phyloP scores from a whole-genome alignment of 2,888 invertebrate species.

The Periphyllus acericola region DNA sequence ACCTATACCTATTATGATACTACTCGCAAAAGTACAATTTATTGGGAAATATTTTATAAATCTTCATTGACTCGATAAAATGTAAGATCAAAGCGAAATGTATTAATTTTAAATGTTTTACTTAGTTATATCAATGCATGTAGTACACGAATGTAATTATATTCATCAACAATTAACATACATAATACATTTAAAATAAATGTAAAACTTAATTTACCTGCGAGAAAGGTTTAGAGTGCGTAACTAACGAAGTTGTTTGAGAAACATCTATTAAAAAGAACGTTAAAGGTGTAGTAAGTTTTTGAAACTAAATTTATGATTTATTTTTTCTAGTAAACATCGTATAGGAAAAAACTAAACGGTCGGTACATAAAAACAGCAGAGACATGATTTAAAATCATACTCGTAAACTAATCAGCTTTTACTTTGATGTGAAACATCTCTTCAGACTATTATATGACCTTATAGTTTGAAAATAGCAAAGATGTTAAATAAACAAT shows the following conservation, averaged over 20 bases:
- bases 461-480: not conserved
- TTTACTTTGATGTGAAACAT: not conserved
- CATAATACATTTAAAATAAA: not conserved
- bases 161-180: not conserved
- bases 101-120: no score
- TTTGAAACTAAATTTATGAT: not conserved
- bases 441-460: not conserved
- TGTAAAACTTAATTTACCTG: not conserved
- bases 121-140: no score
- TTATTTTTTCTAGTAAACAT: not conserved
- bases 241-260: not conserved
- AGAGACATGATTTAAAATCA: not conserved
- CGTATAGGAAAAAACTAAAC: not conserved
- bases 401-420: not conserved
- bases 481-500: no score
- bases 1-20: no score
- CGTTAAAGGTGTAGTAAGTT: not conserved
- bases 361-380: not conserved
- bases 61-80: no score
- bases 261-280: not conserved
- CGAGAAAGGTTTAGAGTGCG: not conserved
- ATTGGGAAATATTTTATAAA: no score
- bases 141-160: not conserved
- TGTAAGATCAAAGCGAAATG: no score
- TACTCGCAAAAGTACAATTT: no score